Evolutionary conservation across 64 coral and sea anemone genomes (phyloP), one percentile per base, ranked within the genome.

Genomic region (Actinia equina): DNA sequence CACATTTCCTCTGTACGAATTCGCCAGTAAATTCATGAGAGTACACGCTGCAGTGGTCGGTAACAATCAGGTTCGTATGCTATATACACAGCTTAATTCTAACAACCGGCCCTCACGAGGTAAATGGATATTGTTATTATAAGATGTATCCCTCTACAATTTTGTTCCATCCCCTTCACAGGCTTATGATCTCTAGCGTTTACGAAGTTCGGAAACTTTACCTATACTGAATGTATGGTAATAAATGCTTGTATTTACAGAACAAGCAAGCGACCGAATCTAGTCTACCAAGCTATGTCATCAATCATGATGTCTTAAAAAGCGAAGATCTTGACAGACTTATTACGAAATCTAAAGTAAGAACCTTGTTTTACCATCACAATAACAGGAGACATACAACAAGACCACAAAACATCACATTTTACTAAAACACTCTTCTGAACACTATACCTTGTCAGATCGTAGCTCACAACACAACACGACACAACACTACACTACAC

Each of bases 301-400:
- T 91, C 55, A 91, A 91, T 71, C 89, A 91, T 69, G 89, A 10
- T 7, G 85, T 77, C 43, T 17, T 91, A 20, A 80, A 86, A 13
- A 62, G 46, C 37, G 45, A 60, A 13, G 44, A n/a, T 63, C 43
- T 81, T 4, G 59, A 59, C 20, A 56, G 52, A 86, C 41, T 91
- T 37, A 46, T 91, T 6, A 16, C 42, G 45, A 86, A 86, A 43
- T 76, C 89, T 15, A 91, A 91, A 59, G 89, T 91, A 91, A 17
- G 18, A 18, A 60, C 59, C 59, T 4, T 60, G 17, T 37, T 1
- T 37, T 37, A 37, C 30, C n/a, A 8, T 7, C 17, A 69, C 63
- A 20, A 27, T 25, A 69, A 2, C 19, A 37, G 0, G 1, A 37
- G 30, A 37, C 30, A 67, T n/a, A 67, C 63, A 0, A n/a, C n/a